Base-by-base conservation (phyloP, 2,888 invertebrate species). In the Ormia ochracea region DNA sequence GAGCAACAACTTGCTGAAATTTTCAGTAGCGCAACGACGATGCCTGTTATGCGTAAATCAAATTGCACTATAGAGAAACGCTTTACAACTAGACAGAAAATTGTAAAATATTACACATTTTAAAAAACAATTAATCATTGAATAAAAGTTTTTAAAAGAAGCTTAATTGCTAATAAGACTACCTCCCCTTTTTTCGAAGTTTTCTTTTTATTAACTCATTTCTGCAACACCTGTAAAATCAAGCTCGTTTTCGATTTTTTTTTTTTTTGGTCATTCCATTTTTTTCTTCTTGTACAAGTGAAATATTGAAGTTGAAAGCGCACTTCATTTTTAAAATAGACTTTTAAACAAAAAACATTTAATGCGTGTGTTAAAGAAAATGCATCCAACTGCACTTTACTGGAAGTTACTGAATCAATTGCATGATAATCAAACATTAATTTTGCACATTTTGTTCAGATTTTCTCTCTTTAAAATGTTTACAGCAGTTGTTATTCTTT, bases 371-470 rank as follows among this genome's bases (percentile, higher is more conserved):
- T 10, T 19, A 58, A 23, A 14, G 7, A 19, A 56, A 59, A 48
- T 17, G 21, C 75, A 45, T 63, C 9, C 33, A 58, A 54, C 14
- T 54, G 66, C 59, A 63, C n/a, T 54, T 36, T 17, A 65, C 26
- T 52, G 36, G 45, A 70, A 68, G 61, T 68, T 74, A 78, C 75
- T 77, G 68, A 23, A 14, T 5, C 33, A 58, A 70, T 82, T 63
- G 81, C 81, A 78, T 76, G 78, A 70, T 68, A 66, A 45, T 61
- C 36, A 19, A 41, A 36, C 69, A 81, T 79, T 69, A 76, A 66
- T 72, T 54, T 69, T 69, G 10, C 48, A 33, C 5, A 58, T 12
- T 61, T 72, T 72, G 10, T 23, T 36, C 1, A 52, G 19, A 41
- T 41, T 61, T 72, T n/a, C 59, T 36, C 9, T 12, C 12, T 59